Evolutionary conservation across 2,888 invertebrate genomes (phyloP).

Genomic region (Philopedon plagiatum): DNA sequence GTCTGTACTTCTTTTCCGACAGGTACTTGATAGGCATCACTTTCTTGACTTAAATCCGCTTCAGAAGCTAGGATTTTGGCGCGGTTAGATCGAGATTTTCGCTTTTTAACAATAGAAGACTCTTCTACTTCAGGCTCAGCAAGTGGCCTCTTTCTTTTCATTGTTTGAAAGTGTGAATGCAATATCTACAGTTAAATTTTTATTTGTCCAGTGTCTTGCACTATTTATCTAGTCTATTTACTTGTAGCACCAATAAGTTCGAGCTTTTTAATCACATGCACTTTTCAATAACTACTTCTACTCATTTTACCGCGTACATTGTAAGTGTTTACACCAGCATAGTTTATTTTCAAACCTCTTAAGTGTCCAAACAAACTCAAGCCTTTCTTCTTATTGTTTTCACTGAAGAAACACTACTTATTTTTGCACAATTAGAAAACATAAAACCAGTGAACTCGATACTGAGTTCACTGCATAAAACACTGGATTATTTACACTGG

Average conservation of each 20-base stretch:
- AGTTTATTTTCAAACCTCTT: neutral
- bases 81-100: conserved; percentile 4
- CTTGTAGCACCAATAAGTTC: too few species aligned
- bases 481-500: conserved; percentile 14
- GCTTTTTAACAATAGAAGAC: neutral
- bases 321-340: neutral
- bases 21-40: neutral
- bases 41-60: neutral
- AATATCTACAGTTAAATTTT: neutral
- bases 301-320: neutral
- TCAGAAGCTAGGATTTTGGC: neutral
- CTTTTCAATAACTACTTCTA: too few species aligned
- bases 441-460: too few species aligned
- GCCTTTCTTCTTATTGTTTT: neutral
- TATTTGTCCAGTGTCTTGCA: neutral
- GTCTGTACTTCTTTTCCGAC: neutral
- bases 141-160: conserved; percentile 1
- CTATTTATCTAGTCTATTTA: too few species aligned
- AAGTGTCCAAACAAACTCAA: neutral
- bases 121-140: neutral
- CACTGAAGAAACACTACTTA: neutral
- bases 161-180: neutral
- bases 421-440: too few species aligned
- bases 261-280: too few species aligned
- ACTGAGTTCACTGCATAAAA: neutral